Evolutionary conservation across 2,113 vertebrate genomes (phyloP).

Genomic region (Dermatemys mawii): DNA sequence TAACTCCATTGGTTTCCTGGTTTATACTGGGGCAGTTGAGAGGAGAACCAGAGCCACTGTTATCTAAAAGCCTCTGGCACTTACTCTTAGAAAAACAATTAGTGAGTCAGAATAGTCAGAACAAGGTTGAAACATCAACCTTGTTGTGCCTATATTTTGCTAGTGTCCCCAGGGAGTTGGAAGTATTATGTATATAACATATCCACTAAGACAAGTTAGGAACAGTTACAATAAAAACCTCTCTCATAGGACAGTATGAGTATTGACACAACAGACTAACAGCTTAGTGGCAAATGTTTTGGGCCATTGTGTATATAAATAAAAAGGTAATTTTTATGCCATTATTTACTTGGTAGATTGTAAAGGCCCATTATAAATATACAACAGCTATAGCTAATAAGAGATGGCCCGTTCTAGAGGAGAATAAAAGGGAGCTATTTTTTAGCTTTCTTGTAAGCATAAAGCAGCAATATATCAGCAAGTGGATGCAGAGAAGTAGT

Average conservation of each 20-base stretch:
- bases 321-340: not conserved
- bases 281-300: not conserved
- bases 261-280: not conserved
- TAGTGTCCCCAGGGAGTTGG: not conserved
- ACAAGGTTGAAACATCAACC: not conserved
- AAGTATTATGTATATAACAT: rapidly evolving
- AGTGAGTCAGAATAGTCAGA: not conserved
- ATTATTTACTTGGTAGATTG: not conserved
- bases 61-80: not conserved
- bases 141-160: rapidly evolving
- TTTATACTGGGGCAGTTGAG: not conserved
- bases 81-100: not conserved
- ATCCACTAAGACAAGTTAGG: rapidly evolving
- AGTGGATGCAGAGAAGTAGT: not conserved
- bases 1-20: not conserved
- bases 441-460: not conserved
- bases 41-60: not conserved
- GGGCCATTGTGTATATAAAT: not conserved
- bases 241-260: rapidly evolving
- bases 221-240: not conserved
- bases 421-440: rapidly evolving
- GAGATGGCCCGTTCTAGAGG: not conserved
- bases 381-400: not conserved
- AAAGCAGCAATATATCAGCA: not conserved
- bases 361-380: not conserved